These are phyloP conservation scores for Bubo blakistoni DNA, from an alignment of 2,113 vertebrate genomes.

Conservation along the genomic window DNA sequence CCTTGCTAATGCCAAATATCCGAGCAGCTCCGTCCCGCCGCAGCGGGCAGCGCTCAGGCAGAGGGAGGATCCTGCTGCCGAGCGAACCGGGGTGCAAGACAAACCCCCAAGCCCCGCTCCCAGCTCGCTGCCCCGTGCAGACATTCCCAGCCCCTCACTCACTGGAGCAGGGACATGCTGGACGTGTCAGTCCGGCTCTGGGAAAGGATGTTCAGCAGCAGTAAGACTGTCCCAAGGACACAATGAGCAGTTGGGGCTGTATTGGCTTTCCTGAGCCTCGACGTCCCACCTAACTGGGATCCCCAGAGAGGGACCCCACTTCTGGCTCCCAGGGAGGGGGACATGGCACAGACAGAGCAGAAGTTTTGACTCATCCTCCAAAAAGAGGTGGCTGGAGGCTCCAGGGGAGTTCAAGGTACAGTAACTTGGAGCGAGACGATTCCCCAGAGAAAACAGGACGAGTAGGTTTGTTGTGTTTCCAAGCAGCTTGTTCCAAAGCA, in stretches of 20 bases:
- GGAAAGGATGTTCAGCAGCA: neutral
- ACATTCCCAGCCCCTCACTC: neutral
- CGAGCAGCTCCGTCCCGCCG: constrained; percentile 52
- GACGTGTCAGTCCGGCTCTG: neutral
- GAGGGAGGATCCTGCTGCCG: neutral
- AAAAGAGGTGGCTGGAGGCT: neutral
- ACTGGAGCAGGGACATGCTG: neutral
- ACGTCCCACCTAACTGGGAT: neutral
- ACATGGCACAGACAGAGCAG: neutral
- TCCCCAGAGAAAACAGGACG: neutral
- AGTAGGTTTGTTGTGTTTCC: neutral
- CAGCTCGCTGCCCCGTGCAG: accelerated
- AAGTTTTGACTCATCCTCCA: neutral
- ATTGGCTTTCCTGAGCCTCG: neutral
- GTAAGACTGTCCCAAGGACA: neutral
- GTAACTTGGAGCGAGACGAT: accelerated
- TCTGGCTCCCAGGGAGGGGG: neutral
- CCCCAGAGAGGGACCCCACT: accelerated
- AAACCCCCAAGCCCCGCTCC: neutral
- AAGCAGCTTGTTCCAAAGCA: neutral
- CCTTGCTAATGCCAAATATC: constrained; percentile 56
- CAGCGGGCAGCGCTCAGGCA: neutral
- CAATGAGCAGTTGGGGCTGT: accelerated
- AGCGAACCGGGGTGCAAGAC: accelerated
- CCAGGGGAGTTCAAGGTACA: neutral